phyloP scores from a whole-genome alignment of 2,797 vertebrate genomes.

The Phrynocephalus forsythii region DNA sequence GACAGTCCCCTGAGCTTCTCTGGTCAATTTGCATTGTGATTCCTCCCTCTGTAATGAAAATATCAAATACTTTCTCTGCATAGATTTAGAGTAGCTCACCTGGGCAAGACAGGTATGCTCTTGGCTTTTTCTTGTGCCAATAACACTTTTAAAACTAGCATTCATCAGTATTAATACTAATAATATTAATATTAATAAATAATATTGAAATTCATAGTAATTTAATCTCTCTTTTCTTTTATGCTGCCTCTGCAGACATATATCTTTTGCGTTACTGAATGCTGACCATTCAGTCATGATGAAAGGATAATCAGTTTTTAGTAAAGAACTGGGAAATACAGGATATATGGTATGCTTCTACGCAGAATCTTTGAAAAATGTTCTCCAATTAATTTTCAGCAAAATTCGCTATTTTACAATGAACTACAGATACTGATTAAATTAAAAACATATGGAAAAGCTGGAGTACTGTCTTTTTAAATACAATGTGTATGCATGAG shows the following conservation, averaged over 20 bases:
- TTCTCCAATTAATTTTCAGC: background rate
- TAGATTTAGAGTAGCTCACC: background rate
- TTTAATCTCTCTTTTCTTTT: background rate
- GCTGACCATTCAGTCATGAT: background rate
- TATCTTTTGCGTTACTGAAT: constrained; percentile 7
- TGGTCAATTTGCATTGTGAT: constrained; percentile 15
- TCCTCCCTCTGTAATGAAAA: background rate
- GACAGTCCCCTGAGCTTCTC: constrained; percentile 72
- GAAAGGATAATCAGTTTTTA: background rate
- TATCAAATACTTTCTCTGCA: rapidly evolving
- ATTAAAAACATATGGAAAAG: constrained; percentile 66
- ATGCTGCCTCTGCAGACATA: background rate
- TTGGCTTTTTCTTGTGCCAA: background rate
- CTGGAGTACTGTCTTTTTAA: constrained; percentile 79
- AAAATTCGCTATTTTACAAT: background rate
- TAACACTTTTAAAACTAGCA: background rate
- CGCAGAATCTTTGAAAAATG: background rate
- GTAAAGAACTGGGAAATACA: background rate
- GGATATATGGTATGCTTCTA: background rate
- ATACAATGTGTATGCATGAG: constrained; percentile 62
- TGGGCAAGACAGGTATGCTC: background rate
- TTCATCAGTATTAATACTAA: background rate
- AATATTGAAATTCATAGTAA: background rate
- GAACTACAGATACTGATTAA: background rate
- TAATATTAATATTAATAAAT: too few relatives aligned